These are phyloP conservation scores for Helicoverpa assulta DNA, from an alignment of 2,888 invertebrate genomes.

Conservation along the genomic window DNA sequence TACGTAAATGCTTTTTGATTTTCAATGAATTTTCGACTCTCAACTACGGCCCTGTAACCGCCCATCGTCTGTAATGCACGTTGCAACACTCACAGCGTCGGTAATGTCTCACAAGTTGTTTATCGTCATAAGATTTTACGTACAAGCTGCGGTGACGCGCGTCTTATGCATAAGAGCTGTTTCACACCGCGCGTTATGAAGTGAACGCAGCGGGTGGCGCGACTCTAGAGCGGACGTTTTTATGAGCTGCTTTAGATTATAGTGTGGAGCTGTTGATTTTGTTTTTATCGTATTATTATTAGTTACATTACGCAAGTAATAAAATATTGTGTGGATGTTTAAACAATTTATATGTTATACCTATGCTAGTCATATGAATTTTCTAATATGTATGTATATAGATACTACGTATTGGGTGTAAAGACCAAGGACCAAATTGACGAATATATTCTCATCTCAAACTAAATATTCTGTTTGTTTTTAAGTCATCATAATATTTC, in stretches of 20 bases:
- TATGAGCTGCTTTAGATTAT: constrained; percentile 41
- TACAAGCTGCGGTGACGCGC: constrained; percentile 64
- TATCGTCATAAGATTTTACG: constrained; percentile 81
- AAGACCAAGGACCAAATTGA: too few species aligned
- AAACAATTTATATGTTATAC: too few species aligned
- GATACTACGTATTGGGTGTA: too few species aligned
- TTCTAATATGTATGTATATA: too few species aligned
- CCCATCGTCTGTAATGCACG: constrained; percentile 39
- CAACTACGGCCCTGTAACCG: constrained; percentile 43
- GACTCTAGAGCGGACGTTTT: constrained; percentile 19
- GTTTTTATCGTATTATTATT: constrained; percentile 5
- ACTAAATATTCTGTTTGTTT: too few species aligned
- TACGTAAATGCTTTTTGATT: neutral
- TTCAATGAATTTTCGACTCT: neutral
- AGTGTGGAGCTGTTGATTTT: constrained; percentile 28
- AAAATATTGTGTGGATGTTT: too few species aligned
- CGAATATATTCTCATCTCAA: too few species aligned
- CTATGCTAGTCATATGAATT: too few species aligned
- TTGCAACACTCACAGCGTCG: constrained; percentile 62
- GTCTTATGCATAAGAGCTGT: constrained; percentile 58
- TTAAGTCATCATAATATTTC: too few species aligned
- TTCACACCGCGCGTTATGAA: constrained; percentile 38
- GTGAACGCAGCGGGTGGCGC: constrained; percentile 41
- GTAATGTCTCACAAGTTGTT: constrained; percentile 75
- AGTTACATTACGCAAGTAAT: neutral